phyloP scores from a whole-genome alignment of 2,113 vertebrate species.

The Aythya baeri region DNA sequence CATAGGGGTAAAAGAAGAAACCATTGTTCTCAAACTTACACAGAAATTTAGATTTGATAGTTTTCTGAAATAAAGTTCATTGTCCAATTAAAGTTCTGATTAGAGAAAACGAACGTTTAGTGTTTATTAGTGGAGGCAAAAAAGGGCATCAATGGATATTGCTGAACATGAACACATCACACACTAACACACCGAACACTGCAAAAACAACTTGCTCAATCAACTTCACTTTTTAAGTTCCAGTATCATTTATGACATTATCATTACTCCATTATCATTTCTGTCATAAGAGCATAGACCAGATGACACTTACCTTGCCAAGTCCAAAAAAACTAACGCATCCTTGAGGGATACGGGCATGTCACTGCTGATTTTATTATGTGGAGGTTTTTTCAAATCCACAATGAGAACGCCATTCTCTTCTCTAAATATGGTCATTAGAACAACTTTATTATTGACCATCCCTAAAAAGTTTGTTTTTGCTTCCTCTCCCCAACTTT shows the following conservation, averaged over 20 bases:
- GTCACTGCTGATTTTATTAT: conserved; percentile 75
- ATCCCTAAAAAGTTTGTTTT: conserved; percentile 79
- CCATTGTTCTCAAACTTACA: background rate
- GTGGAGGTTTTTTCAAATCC: conserved; percentile 86
- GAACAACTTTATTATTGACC: conserved; percentile 82
- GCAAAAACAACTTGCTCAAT: background rate
- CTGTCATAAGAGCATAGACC: background rate
- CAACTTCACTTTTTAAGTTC: background rate
- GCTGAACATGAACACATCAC: background rate
- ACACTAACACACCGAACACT: background rate
- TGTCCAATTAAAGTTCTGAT: background rate
- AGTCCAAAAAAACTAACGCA: conserved; percentile 86
- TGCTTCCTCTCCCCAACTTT: conserved; percentile 84
- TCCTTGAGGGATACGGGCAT: conserved; percentile 86
- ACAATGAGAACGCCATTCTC: conserved; percentile 86
- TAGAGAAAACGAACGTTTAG: background rate
- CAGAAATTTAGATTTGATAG: background rate
- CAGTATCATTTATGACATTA: too few species aligned
- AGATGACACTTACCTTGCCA: conserved; percentile 85
- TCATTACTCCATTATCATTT: background rate
- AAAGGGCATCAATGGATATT: background rate
- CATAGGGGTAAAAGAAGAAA: too few species aligned
- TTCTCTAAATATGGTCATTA: conserved; percentile 83
- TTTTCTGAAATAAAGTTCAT: background rate
- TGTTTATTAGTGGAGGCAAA: background rate